Base-by-base conservation (phyloP, 2,888 invertebrate genomes). In the Rhagonycha lutea region DNA sequence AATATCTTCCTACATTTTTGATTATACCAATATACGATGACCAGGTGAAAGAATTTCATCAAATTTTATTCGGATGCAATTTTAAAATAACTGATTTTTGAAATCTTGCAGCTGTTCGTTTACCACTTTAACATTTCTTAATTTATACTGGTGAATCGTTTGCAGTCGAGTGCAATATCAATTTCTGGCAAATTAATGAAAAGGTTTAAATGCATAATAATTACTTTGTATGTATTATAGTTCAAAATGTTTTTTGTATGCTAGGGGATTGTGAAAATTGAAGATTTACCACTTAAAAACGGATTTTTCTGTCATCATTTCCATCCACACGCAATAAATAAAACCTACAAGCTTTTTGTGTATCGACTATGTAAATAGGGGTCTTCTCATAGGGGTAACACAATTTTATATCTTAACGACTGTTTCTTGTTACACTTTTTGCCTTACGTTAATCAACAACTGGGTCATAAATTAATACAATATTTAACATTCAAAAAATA, bases 361-460 rank as follows among this genome's bases (percentile, higher is more conserved):
- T 65, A 23, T 65, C 63, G 23, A 65, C 63, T 65, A 65, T 24
- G 63, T 65, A 65, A 65, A 65, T 65, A 65, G 18, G 63, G 63
- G 63, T 65, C 63, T 65, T 65, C 63, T 12, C 18, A 11, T 14
- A 65, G 63, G 62, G 63, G 63, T 65, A 47, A 47, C 47, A 47
- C 47, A 47, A n/a, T 47, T 47, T 47, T 47, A 47, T 47, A 47
- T 65, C 63, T 65, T 14, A 14, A 65, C 63, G 63, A 65, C 63
- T 65, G 26, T 65, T 65, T 14, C 47, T 65, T 65, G 24, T 65
- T 65, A 65, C 26, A 65, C 18, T 65, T 65, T 65, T 65, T 65
- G 63, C 26, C 63, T n/a, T 24, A 47, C 47, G 47, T 47, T 47
- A 47, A 47, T 47, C 47, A 47, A 47, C 47, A 47, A 47, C 47